Evolutionary conservation across 1,140 invertebrate genomes (phyloP).

Genomic region (Argopecten irradians): DNA sequence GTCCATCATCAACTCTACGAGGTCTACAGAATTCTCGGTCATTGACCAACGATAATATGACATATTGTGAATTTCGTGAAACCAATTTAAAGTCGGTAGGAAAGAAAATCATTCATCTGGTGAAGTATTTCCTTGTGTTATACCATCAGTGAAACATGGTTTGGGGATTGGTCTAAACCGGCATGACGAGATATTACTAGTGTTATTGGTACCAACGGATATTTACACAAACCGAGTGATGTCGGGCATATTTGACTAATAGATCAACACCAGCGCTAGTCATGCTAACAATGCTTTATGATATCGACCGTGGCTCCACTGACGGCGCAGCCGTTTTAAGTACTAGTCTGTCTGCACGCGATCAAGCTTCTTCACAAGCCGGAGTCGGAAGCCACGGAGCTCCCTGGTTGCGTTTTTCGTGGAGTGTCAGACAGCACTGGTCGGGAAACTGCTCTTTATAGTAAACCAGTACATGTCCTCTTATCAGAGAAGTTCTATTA

Average conservation of each 20-base stretch:
- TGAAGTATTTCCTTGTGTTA: neutral
- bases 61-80: neutral
- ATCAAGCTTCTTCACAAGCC: neutral
- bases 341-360: slow-evolving; percentile 19
- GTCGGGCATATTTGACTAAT: neutral
- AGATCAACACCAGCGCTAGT: neutral
- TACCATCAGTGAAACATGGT: neutral
- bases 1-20: neutral
- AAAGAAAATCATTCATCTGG: neutral
- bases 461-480: neutral
- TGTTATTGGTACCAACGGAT: too few relatives aligned
- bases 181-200: too few relatives aligned
- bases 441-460: neutral
- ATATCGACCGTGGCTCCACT: neutral
- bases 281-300: neutral
- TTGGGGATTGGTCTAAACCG: too few relatives aligned
- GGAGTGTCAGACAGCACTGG: neutral
- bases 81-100: neutral
- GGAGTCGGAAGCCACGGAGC: neutral
- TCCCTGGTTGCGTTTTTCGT: neutral
- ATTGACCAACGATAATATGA: neutral
- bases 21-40: neutral
- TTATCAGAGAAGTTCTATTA: neutral
- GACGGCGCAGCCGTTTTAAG: neutral
- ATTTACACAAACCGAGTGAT: too few relatives aligned